Base-by-base conservation (phyloP, 2,797 vertebrate genomes). In the Rhinatrema bivittatum region DNA sequence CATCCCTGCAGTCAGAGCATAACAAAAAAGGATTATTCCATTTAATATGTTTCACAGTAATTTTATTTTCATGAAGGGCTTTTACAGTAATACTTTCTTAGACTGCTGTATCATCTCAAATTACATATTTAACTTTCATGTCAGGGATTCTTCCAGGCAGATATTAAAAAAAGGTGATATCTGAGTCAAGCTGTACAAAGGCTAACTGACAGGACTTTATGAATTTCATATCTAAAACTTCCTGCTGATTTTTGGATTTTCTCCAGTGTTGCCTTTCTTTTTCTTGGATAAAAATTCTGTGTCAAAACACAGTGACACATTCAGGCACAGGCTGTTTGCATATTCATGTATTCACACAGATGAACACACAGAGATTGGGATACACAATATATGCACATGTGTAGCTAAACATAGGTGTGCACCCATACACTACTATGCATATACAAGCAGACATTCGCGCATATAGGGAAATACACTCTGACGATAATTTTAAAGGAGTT, bases 101-200 rank as follows among this genome's bases (percentile, higher is more conserved):
- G 0, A 44, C 45, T 55, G 36, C 40, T 25, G 10, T 30, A 27
- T 48, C 50, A 46, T 16, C 48, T 16, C 4, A 14, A 51, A 16
- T 8, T 42, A 15, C 1, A 20, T 36, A 25, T 38, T 14, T 9
- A 19, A 22, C 29, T 32, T 46, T 24, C 39, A 25, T 27, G 12
- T 0, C 18, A 11, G 8, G 7, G 2, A 36, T 18, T 5, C 2
- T 3, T 6, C 3, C 44, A 53, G 29, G 19, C 38, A 34, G 39
- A 32, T 46, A 42, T 53, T 37, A 47, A 41, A 47, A n/a, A 26
- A 42, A 29, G n/a, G 42, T 43, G 20, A 13, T 38, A 33, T 53
- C 25, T 11, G 24, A 33, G 25, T 18, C 38, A 42, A 19, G 3
- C 0, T 1, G 41, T 3, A 20, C 10, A 15, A 1, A 42, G 3